phyloP scores from a whole-genome alignment of 2,888 invertebrate species.

The Macrosoma leucophasiata region DNA sequence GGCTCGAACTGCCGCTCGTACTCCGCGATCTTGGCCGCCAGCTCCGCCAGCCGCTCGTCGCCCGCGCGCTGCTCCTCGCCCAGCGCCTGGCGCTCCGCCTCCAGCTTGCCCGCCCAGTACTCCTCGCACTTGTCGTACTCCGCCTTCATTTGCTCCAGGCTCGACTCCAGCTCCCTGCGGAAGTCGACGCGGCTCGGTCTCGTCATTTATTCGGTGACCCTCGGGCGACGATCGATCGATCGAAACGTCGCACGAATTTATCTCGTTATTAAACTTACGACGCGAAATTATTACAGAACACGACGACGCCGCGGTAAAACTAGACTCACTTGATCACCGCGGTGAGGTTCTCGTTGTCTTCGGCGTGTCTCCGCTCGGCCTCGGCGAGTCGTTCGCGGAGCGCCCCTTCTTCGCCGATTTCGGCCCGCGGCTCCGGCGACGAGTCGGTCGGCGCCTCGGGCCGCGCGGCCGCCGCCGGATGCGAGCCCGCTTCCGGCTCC shows the following conservation, averaged over 20 bases:
- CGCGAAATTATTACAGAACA: neutral
- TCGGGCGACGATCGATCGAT: too few relatives aligned
- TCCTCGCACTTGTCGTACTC: slow-evolving; percentile 92
- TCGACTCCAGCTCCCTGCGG: slow-evolving; percentile 80
- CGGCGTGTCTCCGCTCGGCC: slow-evolving; percentile 40
- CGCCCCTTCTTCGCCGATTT: slow-evolving; percentile 9
- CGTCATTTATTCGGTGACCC: too few relatives aligned
- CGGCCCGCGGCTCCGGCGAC: too few relatives aligned
- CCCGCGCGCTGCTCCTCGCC: slow-evolving; percentile 85
- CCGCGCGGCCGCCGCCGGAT: slow-evolving; percentile 7
- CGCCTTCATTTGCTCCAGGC: slow-evolving; percentile 82
- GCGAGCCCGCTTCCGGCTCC: slow-evolving; percentile 22
- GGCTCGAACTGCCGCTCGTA: slow-evolving; percentile 84
- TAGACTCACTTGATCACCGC: slow-evolving; percentile 37
- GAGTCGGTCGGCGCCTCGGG: slow-evolving; percentile 3
- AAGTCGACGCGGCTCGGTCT: neutral
- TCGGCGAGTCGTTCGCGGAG: slow-evolving; percentile 29
- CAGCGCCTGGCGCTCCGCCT: slow-evolving; percentile 84
- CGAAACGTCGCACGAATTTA: too few relatives aligned
- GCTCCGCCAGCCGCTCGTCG: slow-evolving; percentile 84
- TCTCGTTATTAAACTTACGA: too few relatives aligned
- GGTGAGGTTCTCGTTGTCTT: slow-evolving; percentile 45
- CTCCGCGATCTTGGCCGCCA: slow-evolving; percentile 84
- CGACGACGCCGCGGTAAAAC: slow-evolving; percentile 1
- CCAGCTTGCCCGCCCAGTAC: slow-evolving; percentile 88